Percentiles rank a stretch among this genome's conserved stretches.
Evolutionary conservation across 2,113 vertebrate genomes (phyloP).

Genomic region (Clarias batrachus): DNA sequence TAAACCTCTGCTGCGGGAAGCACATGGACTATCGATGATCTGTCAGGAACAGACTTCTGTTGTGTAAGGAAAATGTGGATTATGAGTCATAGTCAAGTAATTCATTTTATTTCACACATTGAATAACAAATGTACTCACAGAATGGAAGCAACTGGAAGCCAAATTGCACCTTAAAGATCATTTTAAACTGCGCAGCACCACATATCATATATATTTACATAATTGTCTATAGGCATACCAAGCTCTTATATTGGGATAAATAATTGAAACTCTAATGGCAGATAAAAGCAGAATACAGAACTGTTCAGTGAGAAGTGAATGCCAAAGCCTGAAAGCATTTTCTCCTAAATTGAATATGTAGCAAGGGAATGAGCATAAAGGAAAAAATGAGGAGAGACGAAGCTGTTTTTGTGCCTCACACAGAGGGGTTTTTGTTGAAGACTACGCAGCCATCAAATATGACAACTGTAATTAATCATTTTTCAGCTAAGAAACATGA

Average conservation of each 20-base stretch:
- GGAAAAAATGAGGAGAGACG: background rate
- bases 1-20: conserved; percentile 26
- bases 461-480: conserved; percentile 44
- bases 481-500: conserved; percentile 11
- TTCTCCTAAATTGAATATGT: background rate
- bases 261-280: background rate
- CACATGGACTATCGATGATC: conserved; percentile 23
- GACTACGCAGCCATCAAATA: conserved; percentile 22
- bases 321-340: background rate
- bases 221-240: background rate
- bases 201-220: background rate
- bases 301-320: background rate
- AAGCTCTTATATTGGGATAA: background rate
- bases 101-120: conserved; percentile 5
- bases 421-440: conserved; percentile 22
- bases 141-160: background rate
- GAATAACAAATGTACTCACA: background rate
- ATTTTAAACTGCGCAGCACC: background rate
- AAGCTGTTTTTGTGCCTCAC: conserved; percentile 7
- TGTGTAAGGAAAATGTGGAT: conserved; percentile 17
- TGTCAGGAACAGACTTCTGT: conserved; percentile 28
- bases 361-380: background rate
- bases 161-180: background rate
- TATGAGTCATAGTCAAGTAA: conserved; percentile 14
- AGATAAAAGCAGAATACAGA: background rate